These are phyloP conservation scores for Incurvaria masculella DNA, from an alignment of 2,888 invertebrate genomes.

Conservation along the genomic window DNA sequence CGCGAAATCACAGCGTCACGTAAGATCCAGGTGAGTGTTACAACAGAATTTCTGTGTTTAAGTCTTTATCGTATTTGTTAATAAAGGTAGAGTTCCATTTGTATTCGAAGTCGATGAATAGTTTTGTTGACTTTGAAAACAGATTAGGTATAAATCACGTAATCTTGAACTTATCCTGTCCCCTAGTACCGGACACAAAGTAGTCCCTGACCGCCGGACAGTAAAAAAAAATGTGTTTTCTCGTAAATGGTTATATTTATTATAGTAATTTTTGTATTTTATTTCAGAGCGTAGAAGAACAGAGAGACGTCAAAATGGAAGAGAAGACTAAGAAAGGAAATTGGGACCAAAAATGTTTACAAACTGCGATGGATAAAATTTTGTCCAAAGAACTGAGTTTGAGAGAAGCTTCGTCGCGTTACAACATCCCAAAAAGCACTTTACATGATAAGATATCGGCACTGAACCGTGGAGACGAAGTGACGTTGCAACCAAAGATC, in stretches of 20 bases:
- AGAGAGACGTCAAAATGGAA: constrained; percentile 15
- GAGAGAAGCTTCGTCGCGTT: constrained; percentile 13
- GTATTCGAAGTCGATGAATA: too few species aligned
- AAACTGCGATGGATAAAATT: too few species aligned
- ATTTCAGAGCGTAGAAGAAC: constrained; percentile 10
- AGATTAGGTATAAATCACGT: too few species aligned
- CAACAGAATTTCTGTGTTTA: constrained; percentile 3
- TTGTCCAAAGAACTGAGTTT: constrained; percentile 10
- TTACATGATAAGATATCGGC: constrained; percentile 14
- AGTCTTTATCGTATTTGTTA: constrained; percentile 1
- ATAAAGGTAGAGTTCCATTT: too few species aligned
- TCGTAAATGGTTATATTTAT: constrained; percentile 1
- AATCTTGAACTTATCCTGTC: too few species aligned
- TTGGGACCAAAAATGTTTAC: constrained; percentile 13
- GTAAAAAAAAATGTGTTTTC: constrained; percentile 1
- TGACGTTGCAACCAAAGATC: too few species aligned
- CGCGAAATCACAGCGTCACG: constrained; percentile 7
- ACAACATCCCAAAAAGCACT: constrained; percentile 15
- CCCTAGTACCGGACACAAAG: too few species aligned
- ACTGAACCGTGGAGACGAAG: constrained; percentile 14
- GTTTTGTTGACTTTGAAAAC: too few species aligned
- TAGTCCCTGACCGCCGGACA: constrained; percentile 6
- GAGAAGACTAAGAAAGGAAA: too few species aligned
- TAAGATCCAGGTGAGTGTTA: too few species aligned
- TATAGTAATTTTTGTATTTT: constrained; percentile 2